Percentiles rank a stretch among this genome's conserved stretches.
Conservation (phyloP, 1,140 invertebrate genomes). For the Magallana angulata region DNA sequence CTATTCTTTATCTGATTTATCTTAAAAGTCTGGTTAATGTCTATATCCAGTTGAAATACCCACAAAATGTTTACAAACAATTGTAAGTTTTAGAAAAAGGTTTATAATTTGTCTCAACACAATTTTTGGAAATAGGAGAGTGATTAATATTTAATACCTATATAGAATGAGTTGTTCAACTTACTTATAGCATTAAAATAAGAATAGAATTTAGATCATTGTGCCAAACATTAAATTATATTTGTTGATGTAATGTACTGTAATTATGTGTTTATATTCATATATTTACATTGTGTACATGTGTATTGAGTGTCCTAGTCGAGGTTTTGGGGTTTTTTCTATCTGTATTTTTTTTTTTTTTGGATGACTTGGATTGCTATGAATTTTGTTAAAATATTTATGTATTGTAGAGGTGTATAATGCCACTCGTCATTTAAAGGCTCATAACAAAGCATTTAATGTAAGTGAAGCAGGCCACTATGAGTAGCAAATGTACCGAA, state of each 20-base stretch:
- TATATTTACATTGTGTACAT: neutral
- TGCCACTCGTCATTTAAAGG: neutral
- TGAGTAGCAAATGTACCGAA: too few relatives aligned
- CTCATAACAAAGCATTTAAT: too few relatives aligned
- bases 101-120: neutral
- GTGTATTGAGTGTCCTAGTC: constrained; percentile 30
- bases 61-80: neutral
- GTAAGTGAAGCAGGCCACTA: too few relatives aligned
- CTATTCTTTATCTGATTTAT: too few relatives aligned
- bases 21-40: neutral
- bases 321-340: constrained; percentile 4
- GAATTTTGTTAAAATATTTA: neutral
- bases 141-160: neutral
- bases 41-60: neutral
- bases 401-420: neutral
- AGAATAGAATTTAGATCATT: constrained; percentile 22
- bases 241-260: constrained; percentile 29
- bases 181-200: neutral
- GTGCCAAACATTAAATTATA: constrained; percentile 14
- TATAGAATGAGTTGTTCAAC: neutral
- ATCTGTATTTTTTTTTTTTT: neutral
- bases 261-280: neutral
- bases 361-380: neutral
- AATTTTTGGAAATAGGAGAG: neutral
- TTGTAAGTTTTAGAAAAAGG: neutral